Conservation (phyloP, 2,888 invertebrate species). For the Philereme transversata region DNA sequence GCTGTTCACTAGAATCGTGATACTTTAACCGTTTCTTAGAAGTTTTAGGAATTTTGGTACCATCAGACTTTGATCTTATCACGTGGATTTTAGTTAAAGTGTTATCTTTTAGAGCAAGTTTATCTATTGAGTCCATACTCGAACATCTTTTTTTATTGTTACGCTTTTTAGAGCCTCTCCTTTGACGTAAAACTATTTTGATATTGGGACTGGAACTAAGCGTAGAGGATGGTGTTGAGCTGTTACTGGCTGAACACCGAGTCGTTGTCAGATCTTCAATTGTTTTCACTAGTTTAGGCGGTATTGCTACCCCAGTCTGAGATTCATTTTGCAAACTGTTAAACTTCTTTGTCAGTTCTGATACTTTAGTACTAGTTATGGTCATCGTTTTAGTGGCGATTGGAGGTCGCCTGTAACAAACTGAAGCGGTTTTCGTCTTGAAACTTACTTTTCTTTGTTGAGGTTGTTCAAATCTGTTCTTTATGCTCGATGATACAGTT, state of each 20-base stretch:
- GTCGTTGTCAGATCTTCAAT: constrained; percentile 72
- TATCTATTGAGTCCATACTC: constrained; percentile 77
- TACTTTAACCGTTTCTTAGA: constrained; percentile 71
- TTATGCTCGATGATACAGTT: constrained; percentile 51
- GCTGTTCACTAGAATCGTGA: constrained; percentile 64
- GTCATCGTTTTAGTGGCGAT: constrained; percentile 74
- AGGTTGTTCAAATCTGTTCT: constrained; percentile 65
- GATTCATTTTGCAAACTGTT: constrained; percentile 85
- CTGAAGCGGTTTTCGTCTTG: constrained; percentile 82
- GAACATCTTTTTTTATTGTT: constrained; percentile 78
- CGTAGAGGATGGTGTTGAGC: constrained; percentile 76
- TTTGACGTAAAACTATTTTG: constrained; percentile 75
- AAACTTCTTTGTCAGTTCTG: constrained; percentile 87
- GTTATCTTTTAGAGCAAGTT: constrained; percentile 59
- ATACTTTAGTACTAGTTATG: constrained; percentile 84
- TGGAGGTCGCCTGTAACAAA: constrained; percentile 72
- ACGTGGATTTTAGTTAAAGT: constrained; percentile 63
- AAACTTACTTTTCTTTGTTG: constrained; percentile 84
- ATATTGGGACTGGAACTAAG: constrained; percentile 78
- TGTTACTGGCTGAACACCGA: constrained; percentile 64
- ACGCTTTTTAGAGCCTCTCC: constrained; percentile 74
- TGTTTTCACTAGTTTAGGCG: constrained; percentile 82
- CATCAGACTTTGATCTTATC: constrained; percentile 77
- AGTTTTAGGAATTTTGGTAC: constrained; percentile 71
- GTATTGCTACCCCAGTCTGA: constrained; percentile 69